phyloP scores from a whole-genome alignment of 2,113 vertebrate genomes.

The Fregetta grallaria region DNA sequence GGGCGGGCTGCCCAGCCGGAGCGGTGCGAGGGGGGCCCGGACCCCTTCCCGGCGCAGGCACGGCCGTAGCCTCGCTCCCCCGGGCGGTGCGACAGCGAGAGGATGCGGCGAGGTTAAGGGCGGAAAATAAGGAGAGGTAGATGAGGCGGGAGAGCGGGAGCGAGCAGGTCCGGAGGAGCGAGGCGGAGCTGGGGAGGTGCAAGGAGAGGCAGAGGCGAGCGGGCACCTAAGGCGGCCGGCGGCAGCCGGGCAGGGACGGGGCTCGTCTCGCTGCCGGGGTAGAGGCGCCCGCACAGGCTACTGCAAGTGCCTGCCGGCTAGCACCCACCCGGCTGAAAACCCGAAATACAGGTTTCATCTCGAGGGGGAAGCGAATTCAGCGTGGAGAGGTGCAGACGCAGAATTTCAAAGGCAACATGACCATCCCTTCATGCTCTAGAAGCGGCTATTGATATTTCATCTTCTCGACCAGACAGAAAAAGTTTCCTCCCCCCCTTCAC shows the following conservation, averaged over 20 bases:
- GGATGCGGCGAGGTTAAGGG: neutral
- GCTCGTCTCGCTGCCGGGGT: neutral
- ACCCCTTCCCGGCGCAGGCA: neutral
- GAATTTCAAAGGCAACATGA: neutral
- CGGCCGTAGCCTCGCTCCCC: neutral
- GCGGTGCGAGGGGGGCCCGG: neutral
- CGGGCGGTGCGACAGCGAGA: neutral
- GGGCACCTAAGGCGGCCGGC: neutral
- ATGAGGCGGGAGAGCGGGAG: neutral
- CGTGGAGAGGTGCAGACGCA: neutral
- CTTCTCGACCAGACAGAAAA: accelerated
- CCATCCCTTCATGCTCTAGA: neutral
- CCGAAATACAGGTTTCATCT: no score
- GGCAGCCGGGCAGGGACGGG: neutral
- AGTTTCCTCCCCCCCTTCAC: neutral
- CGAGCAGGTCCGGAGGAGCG: neutral
- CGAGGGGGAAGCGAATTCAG: neutral
- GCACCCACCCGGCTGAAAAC: accelerated
- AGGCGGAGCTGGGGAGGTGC: accelerated
- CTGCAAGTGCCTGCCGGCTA: neutral
- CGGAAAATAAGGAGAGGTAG: no score
- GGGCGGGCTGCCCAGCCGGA: no score
- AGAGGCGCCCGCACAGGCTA: neutral
- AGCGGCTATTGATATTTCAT: neutral
- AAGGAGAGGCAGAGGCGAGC: neutral